Percentiles rank a stretch among this genome's conserved stretches.
These are phyloP conservation scores for Actinemys pallida DNA, from an alignment of 2,113 vertebrate genomes.

Conservation along the genomic window DNA sequence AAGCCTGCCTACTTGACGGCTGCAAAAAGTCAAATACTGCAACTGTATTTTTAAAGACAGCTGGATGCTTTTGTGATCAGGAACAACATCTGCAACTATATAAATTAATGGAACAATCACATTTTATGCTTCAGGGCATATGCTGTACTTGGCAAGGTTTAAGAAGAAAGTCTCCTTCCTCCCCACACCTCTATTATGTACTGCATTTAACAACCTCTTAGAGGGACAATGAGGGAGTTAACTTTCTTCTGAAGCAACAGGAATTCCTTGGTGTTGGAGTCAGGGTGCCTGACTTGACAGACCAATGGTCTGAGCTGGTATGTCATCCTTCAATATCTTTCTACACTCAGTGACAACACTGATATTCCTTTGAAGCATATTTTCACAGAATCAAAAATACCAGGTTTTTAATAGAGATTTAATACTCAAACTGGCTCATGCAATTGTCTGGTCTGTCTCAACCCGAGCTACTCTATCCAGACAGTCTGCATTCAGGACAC, in stretches of 20 bases:
- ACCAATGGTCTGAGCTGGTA: not conserved
- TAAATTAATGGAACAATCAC: not conserved
- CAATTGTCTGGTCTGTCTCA: not conserved
- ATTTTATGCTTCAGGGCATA: not conserved
- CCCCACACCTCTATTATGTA: not conserved
- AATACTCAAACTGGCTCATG: not conserved
- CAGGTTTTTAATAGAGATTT: not conserved
- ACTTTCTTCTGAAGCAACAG: not conserved
- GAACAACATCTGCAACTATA: not conserved
- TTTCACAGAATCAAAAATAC: not conserved
- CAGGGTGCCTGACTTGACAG: not conserved
- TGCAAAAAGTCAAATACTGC: constrained; percentile 9
- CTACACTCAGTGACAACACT: rapidly evolving
- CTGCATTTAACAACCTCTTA: not conserved
- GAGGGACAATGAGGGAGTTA: not conserved
- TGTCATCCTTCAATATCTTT: constrained; percentile 5
- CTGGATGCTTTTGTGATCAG: not conserved
- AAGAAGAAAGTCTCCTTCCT: not conserved
- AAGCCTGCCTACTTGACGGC: not conserved
- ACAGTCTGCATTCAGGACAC: not conserved
- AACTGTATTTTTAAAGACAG: not conserved
- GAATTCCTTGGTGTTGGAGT: not conserved
- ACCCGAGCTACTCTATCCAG: not conserved
- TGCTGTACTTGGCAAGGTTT: not conserved
- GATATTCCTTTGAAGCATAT: not conserved